Conservation (phyloP, 2,113 vertebrate genomes). For the Galemys pyrenaicus region DNA sequence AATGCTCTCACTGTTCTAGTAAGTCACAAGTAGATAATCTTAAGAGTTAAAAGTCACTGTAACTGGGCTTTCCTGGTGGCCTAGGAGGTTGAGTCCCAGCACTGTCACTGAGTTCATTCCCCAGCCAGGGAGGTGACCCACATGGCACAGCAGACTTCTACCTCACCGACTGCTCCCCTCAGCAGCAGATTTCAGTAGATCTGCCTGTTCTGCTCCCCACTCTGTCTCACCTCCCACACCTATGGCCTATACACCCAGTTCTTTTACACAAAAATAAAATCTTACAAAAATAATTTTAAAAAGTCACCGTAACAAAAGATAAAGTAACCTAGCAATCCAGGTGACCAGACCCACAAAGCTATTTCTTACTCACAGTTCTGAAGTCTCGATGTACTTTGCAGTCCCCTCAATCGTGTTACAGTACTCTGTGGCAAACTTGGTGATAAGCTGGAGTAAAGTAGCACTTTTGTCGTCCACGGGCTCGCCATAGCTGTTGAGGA, state of each 20-base stretch:
- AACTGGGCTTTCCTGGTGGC: too few relatives aligned
- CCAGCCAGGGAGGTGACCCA: too few relatives aligned
- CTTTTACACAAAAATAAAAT: too few relatives aligned
- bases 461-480: constrained; percentile 97
- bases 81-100: too few relatives aligned
- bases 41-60: background rate
- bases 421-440: constrained; percentile 99
- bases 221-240: too few relatives aligned
- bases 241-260: too few relatives aligned
- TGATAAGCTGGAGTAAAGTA: constrained; percentile 98
- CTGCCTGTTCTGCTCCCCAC: too few relatives aligned
- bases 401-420: constrained; percentile 99
- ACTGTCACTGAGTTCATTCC: too few relatives aligned
- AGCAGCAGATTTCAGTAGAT: too few relatives aligned
- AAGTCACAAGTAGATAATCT: constrained; percentile 21
- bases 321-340: constrained; percentile 9
- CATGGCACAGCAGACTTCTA: too few relatives aligned
- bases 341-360: background rate
- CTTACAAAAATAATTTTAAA: background rate
- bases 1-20: constrained; percentile 21
- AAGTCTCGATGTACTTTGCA: constrained; percentile 98
- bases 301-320: constrained; percentile 7
- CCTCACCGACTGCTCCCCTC: too few relatives aligned
- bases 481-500: constrained; percentile 96
- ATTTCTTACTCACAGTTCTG: constrained; percentile 93